phyloP scores from a whole-genome alignment of 2,888 invertebrate species.

The Anoplius nigerrimus region DNA sequence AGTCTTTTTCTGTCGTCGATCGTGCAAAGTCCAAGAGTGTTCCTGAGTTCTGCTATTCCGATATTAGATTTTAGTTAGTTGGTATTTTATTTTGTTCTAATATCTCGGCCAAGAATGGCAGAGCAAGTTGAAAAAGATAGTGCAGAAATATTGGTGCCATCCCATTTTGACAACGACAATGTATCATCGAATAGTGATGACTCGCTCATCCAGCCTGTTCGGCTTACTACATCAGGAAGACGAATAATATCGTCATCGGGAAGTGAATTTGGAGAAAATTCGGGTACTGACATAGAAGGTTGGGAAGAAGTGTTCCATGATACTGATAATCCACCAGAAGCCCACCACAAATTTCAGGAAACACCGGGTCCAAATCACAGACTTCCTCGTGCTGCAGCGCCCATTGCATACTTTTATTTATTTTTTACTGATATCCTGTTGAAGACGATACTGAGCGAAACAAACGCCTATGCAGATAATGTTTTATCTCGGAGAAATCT shows the following conservation, averaged over 20 bases:
- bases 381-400: conserved; percentile 21
- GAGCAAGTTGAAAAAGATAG: too few species aligned
- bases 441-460: too few species aligned
- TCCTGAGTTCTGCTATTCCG: too few species aligned
- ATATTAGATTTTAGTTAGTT: too few species aligned
- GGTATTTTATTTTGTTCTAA: too few species aligned
- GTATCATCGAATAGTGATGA: conserved; percentile 20
- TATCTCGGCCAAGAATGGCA: too few species aligned
- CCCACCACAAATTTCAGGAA: conserved; percentile 16
- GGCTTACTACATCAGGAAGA: conserved; percentile 19
- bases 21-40: too few species aligned
- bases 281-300: conserved; percentile 10
- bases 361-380: conserved; percentile 16
- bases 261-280: conserved; percentile 17
- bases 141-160: too few species aligned
- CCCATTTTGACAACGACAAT: conserved; percentile 12
- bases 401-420: conserved; percentile 14
- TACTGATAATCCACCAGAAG: conserved; percentile 23
- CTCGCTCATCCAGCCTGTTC: conserved; percentile 17
- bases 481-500: too few species aligned
- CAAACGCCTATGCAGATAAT: too few species aligned
- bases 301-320: conserved; percentile 22
- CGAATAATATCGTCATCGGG: conserved; percentile 11
- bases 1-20: too few species aligned
- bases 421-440: too few species aligned